These are phyloP conservation scores for Philypnodon macrostomus DNA, from an alignment of 2,797 vertebrate genomes.

Conservation along the genomic window DNA sequence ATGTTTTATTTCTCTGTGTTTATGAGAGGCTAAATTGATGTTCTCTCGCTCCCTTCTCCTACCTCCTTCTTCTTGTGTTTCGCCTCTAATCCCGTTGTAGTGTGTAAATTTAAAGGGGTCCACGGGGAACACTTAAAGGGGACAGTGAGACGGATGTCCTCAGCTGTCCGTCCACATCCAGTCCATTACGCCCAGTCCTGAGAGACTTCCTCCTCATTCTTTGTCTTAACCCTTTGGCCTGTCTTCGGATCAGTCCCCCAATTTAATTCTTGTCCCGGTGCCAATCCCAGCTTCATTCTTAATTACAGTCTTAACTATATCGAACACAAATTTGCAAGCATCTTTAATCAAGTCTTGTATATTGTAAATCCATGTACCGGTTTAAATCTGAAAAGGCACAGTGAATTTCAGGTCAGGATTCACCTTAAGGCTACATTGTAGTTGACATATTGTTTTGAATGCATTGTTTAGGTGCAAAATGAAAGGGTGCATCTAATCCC, in stretches of 20 bases:
- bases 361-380: background rate
- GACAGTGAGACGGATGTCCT: conserved; percentile 8
- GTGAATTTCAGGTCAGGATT: conserved; percentile 14
- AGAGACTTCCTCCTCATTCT: conserved; percentile 3
- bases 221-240: conserved; percentile 1
- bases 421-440: conserved; percentile 2
- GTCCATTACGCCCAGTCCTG: background rate
- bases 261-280: conserved; percentile 1
- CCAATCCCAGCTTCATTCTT: conserved; percentile 2
- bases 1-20: conserved; percentile 34
- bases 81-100: conserved; percentile 7
- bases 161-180: conserved; percentile 2
- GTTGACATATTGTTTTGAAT: conserved; percentile 3
- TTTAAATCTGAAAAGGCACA: background rate
- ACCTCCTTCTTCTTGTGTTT: conserved; percentile 2
- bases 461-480: background rate
- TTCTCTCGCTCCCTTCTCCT: conserved; percentile 3
- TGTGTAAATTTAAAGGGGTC: conserved; percentile 9
- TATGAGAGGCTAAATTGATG: conserved; percentile 37
- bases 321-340: background rate
- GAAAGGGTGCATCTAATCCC: too few species aligned
- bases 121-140: conserved; percentile 27
- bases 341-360: background rate
- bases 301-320: conserved; percentile 8
- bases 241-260: conserved; percentile 1